A percentile compares a stretch with the other conserved stretches of the same genome.
Evolutionary conservation across 2,888 invertebrate genomes (phyloP).

Genomic region (Tinea trinotella): DNA sequence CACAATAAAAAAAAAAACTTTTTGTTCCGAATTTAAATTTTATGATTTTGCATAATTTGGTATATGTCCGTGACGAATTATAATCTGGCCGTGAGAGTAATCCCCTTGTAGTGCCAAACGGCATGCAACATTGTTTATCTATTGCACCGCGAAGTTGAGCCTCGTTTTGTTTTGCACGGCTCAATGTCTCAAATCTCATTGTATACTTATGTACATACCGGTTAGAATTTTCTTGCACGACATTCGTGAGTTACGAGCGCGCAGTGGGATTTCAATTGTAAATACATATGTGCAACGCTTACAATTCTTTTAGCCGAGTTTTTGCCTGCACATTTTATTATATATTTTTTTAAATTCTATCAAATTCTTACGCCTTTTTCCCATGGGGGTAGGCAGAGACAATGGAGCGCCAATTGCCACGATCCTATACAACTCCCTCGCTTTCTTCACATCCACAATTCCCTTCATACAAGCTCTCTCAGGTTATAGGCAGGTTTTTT

Average conservation of each 20-base stretch:
- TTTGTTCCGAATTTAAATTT: not conserved
- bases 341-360: not conserved
- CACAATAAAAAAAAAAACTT: too few relatives aligned
- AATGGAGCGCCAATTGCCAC: too few relatives aligned
- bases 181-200: slow-evolving; percentile 23
- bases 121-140: slow-evolving; percentile 28
- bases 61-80: slow-evolving; percentile 43
- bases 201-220: not conserved
- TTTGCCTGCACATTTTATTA: too few relatives aligned
- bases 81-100: slow-evolving; percentile 43
- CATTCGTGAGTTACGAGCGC: not conserved
- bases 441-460: too few relatives aligned
- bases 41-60: slow-evolving; percentile 32
- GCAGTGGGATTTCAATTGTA: not conserved
- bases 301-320: not conserved
- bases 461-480: too few relatives aligned
- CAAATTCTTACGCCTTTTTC: too few relatives aligned
- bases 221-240: not conserved
- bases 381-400: too few relatives aligned
- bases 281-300: not conserved
- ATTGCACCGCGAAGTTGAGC: slow-evolving; percentile 25
- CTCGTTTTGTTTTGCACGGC: slow-evolving; percentile 24
- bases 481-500: too few relatives aligned
- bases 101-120: slow-evolving; percentile 32
- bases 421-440: too few relatives aligned